Percentiles rank a stretch among this genome's conserved stretches.
These are phyloP conservation scores for Lepus oiostolus DNA, from an alignment of 2,797 vertebrate species.

Conservation along the genomic window DNA sequence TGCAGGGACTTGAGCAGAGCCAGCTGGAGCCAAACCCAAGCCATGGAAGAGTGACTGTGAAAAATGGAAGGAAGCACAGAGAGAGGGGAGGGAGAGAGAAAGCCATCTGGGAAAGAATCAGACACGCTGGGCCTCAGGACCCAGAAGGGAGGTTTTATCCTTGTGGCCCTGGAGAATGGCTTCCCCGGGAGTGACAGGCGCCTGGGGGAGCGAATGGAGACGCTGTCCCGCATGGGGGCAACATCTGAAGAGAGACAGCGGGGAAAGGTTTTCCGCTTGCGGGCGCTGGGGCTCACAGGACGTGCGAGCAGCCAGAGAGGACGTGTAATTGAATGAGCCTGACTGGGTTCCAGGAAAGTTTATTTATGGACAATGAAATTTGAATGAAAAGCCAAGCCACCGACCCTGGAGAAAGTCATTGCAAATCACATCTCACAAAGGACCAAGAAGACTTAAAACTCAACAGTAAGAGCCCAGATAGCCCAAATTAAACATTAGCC, in stretches of 20 bases:
- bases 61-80: background rate
- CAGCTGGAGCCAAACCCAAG: background rate
- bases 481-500: background rate
- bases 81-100: background rate
- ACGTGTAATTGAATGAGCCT: background rate
- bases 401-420: background rate
- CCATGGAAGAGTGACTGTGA: background rate
- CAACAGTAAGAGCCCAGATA: background rate
- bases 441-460: background rate
- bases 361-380: background rate
- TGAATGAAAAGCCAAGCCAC: conserved; percentile 19
- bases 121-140: background rate
- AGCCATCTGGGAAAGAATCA: background rate
- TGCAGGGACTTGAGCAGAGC: background rate
- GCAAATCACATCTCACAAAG: background rate
- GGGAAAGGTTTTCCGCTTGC: background rate
- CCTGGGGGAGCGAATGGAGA: background rate
- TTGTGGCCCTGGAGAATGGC: background rate
- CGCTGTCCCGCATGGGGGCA: background rate
- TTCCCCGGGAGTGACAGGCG: background rate
- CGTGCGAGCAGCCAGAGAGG: background rate
- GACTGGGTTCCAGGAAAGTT: background rate
- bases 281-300: accelerated
- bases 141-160: background rate
- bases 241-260: background rate